Conservation (phyloP, 2,888 invertebrate species). For the Tipula lateralis region DNA sequence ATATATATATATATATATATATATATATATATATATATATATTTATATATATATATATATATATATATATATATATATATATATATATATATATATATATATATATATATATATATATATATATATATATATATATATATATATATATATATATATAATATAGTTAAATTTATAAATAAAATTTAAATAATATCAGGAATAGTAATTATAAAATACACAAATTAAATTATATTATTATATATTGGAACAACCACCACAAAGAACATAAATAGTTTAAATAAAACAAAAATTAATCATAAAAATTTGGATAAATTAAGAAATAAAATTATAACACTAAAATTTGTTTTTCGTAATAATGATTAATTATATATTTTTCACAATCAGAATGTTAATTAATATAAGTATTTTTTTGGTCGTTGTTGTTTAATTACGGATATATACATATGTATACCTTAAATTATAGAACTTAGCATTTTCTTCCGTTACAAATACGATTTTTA, state of each 20-base stretch:
- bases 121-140: neutral
- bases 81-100: neutral
- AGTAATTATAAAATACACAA: neutral
- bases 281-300: neutral
- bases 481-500: neutral
- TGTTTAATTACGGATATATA: neutral
- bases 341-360: neutral
- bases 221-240: neutral
- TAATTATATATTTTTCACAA: neutral
- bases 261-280: neutral
- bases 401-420: neutral
- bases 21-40: neutral
- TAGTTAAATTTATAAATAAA: neutral
- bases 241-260: constrained; percentile 7
- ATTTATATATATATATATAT: too few species aligned
- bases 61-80: too few species aligned
- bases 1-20: neutral
- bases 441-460: neutral
- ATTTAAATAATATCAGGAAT: neutral
- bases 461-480: neutral
- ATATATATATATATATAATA: neutral
- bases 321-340: neutral
- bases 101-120: neutral
- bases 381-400: neutral
- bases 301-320: neutral